Conservation (phyloP, 2,113 vertebrate species). For the Microtus oregoni region DNA sequence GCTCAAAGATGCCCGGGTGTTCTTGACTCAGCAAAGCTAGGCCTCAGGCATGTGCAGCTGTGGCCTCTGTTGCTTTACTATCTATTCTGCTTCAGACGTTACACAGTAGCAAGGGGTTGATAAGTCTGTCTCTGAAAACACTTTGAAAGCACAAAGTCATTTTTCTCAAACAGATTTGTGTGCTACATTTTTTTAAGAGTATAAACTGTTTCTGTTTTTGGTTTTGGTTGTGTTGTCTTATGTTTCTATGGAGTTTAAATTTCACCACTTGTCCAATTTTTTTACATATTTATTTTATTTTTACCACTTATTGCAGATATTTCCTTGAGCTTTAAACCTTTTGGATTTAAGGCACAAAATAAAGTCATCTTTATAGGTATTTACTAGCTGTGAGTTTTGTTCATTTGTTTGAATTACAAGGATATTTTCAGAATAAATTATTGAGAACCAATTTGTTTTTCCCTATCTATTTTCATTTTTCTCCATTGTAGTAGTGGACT, state of each 20-base stretch:
- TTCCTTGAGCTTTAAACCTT: slow-evolving; percentile 46
- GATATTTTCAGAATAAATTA: slow-evolving; percentile 47
- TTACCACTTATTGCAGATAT: slow-evolving; percentile 39
- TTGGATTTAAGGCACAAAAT: slow-evolving; percentile 44
- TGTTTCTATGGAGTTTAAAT: slow-evolving; percentile 66
- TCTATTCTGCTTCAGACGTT: neutral
- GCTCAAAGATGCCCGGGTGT: neutral
- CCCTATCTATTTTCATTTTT: slow-evolving; percentile 46
- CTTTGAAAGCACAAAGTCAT: neutral
- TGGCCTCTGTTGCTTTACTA: neutral
- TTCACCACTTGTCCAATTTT: slow-evolving; percentile 25
- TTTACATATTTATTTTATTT: slow-evolving; percentile 46
- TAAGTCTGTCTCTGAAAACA: slow-evolving; percentile 8
- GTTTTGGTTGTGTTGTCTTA: slow-evolving; percentile 10
- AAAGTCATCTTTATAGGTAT: slow-evolving; percentile 39
- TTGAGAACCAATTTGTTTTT: slow-evolving; percentile 41
- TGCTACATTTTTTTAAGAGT: slow-evolving; percentile 20
- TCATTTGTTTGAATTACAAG: slow-evolving; percentile 44
- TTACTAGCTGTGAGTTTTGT: slow-evolving; percentile 33
- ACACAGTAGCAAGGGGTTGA: neutral
- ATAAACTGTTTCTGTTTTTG: neutral
- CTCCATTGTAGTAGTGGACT: slow-evolving; percentile 10
- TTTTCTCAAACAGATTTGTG: slow-evolving; percentile 3
- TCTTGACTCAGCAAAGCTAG: neutral
- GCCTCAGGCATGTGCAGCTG: neutral